Percentiles rank a stretch among this genome's conserved stretches.
These are phyloP conservation scores for Hydrotaea cyrtoneurina DNA, from an alignment of 2,888 invertebrate genomes.

Conservation along the genomic window DNA sequence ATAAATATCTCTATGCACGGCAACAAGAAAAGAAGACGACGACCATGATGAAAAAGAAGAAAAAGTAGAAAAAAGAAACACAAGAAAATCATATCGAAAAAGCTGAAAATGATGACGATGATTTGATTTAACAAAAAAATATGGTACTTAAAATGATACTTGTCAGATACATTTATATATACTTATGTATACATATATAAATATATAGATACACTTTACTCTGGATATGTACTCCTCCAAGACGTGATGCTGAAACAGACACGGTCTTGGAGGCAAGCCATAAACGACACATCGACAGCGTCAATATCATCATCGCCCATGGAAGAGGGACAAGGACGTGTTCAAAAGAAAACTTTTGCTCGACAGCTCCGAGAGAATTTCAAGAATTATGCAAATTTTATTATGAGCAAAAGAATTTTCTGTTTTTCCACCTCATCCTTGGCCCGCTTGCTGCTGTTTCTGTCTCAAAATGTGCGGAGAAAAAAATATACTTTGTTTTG, in stretches of 20 bases:
- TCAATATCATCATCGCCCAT: conserved; percentile 12
- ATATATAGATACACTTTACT: conserved; percentile 27
- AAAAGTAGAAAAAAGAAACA: not conserved
- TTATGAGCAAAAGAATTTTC: conserved; percentile 23
- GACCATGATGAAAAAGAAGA: too few relatives aligned
- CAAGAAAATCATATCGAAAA: conserved; percentile 32
- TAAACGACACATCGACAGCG: conserved; percentile 17
- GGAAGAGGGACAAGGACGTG: conserved; percentile 16
- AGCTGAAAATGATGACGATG: conserved; percentile 57
- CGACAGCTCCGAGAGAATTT: conserved; percentile 2
- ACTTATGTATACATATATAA: conserved; percentile 16
- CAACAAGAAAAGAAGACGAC: conserved; percentile 27
- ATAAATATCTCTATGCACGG: conserved; percentile 34
- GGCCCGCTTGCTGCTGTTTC: too few relatives aligned
- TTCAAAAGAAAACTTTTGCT: conserved; percentile 22
- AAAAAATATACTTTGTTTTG: not conserved
- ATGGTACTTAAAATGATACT: conserved; percentile 65
- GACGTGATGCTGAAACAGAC: conserved; percentile 44
- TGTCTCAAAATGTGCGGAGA: too few relatives aligned
- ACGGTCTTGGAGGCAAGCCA: not conserved
- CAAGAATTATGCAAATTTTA: conserved; percentile 47
- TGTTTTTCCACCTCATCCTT: not conserved
- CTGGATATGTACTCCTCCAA: conserved; percentile 16
- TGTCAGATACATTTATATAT: conserved; percentile 51
- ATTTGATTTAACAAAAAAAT: conserved; percentile 65